phyloP scores from a whole-genome alignment of 2,113 vertebrate species.

The Geococcyx californianus region DNA sequence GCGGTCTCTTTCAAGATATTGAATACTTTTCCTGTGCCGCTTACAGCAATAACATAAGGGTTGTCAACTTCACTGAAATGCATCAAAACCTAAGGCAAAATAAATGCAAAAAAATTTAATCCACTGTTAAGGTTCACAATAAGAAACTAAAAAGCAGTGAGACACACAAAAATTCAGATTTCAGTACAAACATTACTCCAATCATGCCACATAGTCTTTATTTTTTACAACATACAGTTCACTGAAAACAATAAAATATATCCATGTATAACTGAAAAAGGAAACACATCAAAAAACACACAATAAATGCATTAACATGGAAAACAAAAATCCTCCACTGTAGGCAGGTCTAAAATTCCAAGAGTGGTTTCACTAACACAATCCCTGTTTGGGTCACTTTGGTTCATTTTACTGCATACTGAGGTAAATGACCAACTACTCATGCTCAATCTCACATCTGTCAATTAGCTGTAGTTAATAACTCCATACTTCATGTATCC shows the following conservation, averaged over 20 bases:
- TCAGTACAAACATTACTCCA: background rate
- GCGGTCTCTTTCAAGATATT: conserved; percentile 12
- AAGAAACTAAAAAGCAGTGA: background rate
- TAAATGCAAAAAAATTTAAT: conserved; percentile 14
- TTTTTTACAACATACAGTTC: background rate
- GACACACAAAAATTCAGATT: background rate
- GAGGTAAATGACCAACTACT: background rate
- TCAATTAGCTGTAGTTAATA: background rate
- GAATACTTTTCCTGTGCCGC: background rate
- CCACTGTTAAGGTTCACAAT: background rate
- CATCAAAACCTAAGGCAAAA: conserved; percentile 20
- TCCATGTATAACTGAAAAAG: background rate
- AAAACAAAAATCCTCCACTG: background rate
- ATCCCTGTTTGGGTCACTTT: background rate
- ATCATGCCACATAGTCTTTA: background rate
- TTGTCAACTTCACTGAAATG: conserved; percentile 31
- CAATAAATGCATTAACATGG: background rate
- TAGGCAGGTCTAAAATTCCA: background rate
- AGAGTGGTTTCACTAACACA: background rate
- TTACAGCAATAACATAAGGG: background rate
- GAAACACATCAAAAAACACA: background rate
- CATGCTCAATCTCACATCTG: background rate
- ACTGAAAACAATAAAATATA: background rate
- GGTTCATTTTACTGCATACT: background rate
- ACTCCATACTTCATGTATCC: background rate